A percentile compares a stretch with the other conserved stretches of the same genome.
phyloP scores from a whole-genome alignment of 2,113 vertebrate species.

The Oenanthe melanoleuca region DNA sequence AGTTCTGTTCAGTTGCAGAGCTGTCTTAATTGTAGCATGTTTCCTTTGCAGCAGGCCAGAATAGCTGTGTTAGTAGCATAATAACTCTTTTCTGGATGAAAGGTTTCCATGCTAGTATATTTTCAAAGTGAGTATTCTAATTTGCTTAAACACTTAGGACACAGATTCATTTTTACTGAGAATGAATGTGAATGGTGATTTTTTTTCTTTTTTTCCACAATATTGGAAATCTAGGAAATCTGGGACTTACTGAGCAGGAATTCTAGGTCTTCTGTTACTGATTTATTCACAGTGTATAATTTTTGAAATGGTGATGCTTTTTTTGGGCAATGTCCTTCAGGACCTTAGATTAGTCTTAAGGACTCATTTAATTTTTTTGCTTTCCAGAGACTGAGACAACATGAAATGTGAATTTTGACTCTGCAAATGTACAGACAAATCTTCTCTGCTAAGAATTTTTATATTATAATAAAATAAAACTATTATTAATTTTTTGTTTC shows the following conservation, averaged over 20 bases:
- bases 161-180: not conserved
- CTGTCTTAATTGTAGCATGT: not conserved
- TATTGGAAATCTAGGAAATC: not conserved
- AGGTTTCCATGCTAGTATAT: not conserved
- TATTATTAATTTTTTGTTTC: fast-evolving
- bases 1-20: not conserved
- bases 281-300: not conserved
- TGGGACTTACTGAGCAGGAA: not conserved
- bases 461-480: not conserved
- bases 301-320: not conserved
- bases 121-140: not conserved
- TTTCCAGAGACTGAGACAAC: not conserved
- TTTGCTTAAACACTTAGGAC: not conserved
- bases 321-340: not conserved
- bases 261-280: not conserved
- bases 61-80: not conserved
- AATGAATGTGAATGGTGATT: not conserved
- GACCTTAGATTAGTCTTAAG: not conserved
- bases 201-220: too few species aligned
- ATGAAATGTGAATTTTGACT: not conserved
- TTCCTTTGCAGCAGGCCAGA: not conserved
- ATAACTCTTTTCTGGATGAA: not conserved
- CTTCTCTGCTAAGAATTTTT: not conserved
- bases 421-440: not conserved
- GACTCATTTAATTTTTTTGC: not conserved